These are phyloP conservation scores for Pantala flavescens DNA, from an alignment of 1,140 invertebrate species.

Conservation along the genomic window DNA sequence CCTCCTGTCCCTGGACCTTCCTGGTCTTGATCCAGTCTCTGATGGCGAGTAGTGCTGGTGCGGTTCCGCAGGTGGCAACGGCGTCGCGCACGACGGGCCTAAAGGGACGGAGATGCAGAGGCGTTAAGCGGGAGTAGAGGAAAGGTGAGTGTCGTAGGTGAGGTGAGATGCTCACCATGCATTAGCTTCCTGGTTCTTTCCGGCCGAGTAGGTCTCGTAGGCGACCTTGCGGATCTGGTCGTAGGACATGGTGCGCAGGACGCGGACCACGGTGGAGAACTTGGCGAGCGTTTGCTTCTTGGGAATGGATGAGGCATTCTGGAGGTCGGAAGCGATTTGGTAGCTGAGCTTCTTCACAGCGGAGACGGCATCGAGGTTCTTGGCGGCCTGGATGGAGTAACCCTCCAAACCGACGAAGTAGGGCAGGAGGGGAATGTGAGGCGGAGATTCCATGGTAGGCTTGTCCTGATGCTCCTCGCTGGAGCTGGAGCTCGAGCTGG, in stretches of 20 bases:
- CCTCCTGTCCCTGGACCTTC: conserved; percentile 42
- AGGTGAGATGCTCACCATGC: conserved; percentile 23
- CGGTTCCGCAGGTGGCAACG: conserved; percentile 50
- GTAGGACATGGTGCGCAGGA: conserved; percentile 46
- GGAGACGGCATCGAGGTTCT: conserved; percentile 30
- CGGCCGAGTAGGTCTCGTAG: conserved; percentile 35
- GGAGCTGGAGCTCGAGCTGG: conserved; percentile 27
- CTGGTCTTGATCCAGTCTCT: conserved; percentile 45
- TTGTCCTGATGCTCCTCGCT: conserved; percentile 31
- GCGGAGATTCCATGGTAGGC: conserved; percentile 36
- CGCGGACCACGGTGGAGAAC: conserved; percentile 44
- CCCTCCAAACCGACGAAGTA: conserved; percentile 42
- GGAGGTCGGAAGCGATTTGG: conserved; percentile 45
- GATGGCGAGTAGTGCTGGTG: conserved; percentile 49
- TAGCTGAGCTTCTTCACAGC: conserved; percentile 38
- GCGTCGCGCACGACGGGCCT: conserved; percentile 51
- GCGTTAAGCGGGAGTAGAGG: not conserved
- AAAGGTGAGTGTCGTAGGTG: not conserved
- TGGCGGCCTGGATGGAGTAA: conserved; percentile 32
- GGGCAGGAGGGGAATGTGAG: conserved; percentile 37
- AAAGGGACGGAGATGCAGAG: conserved; percentile 26
- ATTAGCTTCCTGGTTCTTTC: conserved; percentile 30
- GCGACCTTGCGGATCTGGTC: conserved; percentile 41
- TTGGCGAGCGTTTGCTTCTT: conserved; percentile 45
- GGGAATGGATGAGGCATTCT: conserved; percentile 43